Conservation (phyloP, 2,888 invertebrate species). For the Tethea ocularis region DNA sequence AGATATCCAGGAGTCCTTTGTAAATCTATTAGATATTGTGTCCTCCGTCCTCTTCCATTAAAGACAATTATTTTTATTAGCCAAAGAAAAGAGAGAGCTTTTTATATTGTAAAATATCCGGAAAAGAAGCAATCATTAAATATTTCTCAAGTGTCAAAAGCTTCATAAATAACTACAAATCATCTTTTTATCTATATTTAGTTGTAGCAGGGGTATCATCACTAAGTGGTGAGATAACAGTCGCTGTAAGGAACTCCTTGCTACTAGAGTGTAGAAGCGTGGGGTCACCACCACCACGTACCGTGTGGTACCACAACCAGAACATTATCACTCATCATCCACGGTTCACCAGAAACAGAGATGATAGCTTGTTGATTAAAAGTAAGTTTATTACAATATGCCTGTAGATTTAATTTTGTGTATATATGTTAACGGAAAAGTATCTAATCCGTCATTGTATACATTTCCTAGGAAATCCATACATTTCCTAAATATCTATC, state of each 20-base stretch:
- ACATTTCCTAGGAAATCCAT: too few relatives aligned
- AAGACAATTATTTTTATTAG: too few relatives aligned
- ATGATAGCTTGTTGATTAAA: slow-evolving; percentile 74
- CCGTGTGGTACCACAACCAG: slow-evolving; percentile 81
- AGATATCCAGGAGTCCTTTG: too few relatives aligned
- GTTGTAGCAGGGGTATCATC: slow-evolving; percentile 87
- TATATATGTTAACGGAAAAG: too few relatives aligned
- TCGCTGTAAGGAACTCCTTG: slow-evolving; percentile 68
- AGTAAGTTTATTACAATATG: slow-evolving; percentile 53
- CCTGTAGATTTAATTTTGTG: background rate
- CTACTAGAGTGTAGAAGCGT: slow-evolving; percentile 71
- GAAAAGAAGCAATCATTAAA: too few relatives aligned
- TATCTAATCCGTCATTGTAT: too few relatives aligned
- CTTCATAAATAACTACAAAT: background rate
- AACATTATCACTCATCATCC: slow-evolving; percentile 81
- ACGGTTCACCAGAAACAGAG: slow-evolving; percentile 71
- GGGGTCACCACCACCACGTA: slow-evolving; percentile 75
- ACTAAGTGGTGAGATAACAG: slow-evolving; percentile 78
- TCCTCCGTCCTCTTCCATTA: too few relatives aligned
- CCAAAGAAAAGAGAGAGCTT: too few relatives aligned
- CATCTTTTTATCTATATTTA: slow-evolving; percentile 37
- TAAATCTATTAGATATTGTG: too few relatives aligned
- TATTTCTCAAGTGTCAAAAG: too few relatives aligned
- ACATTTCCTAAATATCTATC: too few relatives aligned
- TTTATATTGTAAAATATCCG: too few relatives aligned